These are phyloP conservation scores for Stylophora pistillata DNA, from an alignment of 64 coral and sea anemone genomes.

Conservation along the genomic window DNA sequence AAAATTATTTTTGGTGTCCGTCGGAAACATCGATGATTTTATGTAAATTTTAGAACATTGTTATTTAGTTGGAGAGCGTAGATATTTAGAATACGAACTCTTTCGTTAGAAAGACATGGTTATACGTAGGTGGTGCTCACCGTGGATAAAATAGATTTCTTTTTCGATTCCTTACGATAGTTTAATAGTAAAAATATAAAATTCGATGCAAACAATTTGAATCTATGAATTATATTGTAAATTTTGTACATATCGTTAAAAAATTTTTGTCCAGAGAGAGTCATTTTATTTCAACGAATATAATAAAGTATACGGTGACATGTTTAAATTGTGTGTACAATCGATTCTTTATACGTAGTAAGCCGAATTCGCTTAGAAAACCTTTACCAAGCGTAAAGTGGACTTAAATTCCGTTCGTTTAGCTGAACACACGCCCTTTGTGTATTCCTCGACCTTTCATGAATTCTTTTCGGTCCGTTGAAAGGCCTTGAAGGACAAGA, in stretches of 20 bases:
- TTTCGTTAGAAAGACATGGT: constrained; percentile 26
- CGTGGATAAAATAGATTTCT: neutral
- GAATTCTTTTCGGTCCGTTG: neutral
- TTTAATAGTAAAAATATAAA: no score
- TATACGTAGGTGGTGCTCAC: constrained; percentile 2
- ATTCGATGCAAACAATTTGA: constrained; percentile 5
- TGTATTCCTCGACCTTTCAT: neutral
- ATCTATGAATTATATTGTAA: constrained; percentile 20
- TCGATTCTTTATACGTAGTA: no score
- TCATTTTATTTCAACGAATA: neutral
- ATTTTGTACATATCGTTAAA: constrained; percentile 2
- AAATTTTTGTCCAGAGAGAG: neutral
- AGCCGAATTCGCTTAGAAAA: no score
- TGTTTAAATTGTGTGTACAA: no score
- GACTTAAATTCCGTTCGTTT: no score
- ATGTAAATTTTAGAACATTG: neutral
- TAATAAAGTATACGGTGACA: neutral
- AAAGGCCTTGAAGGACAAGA: neutral
- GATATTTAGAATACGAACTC: neutral
- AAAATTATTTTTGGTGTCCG: neutral
- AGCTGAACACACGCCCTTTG: neutral
- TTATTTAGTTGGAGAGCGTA: neutral
- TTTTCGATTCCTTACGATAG: neutral
- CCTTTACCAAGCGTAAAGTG: no score
- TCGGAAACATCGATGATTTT: neutral